Conservation (phyloP, 2,888 invertebrate species). For the Celastrina argiolus region DNA sequence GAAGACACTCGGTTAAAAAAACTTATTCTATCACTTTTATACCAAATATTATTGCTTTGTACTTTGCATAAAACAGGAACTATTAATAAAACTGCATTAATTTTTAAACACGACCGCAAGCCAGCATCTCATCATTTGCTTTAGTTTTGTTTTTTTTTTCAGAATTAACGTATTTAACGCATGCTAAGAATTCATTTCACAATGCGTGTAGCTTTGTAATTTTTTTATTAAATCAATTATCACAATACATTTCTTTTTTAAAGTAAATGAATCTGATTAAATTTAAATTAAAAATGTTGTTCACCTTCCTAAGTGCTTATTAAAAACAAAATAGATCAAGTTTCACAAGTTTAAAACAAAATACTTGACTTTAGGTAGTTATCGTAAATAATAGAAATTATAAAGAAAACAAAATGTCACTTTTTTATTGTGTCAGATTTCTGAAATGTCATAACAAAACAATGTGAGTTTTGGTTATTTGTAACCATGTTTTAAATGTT, state of each 20-base stretch:
- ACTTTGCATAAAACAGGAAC: background rate
- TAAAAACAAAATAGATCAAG: background rate
- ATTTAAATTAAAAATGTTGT: no score
- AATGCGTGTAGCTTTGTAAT: background rate
- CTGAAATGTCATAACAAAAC: constrained; percentile 31
- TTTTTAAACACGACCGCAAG: background rate
- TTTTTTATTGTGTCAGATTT: background rate
- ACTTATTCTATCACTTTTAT: background rate
- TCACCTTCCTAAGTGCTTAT: background rate
- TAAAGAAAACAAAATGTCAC: background rate
- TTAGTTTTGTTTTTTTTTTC: background rate
- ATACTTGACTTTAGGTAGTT: background rate
- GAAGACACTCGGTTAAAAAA: background rate
- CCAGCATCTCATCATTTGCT: background rate
- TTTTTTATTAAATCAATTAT: no score
- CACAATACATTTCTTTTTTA: no score
- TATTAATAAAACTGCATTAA: background rate
- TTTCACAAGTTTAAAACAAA: no score
- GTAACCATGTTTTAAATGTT: constrained; percentile 20
- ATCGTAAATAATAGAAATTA: background rate
- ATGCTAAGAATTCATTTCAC: background rate
- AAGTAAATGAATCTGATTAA: no score
- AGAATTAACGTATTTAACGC: background rate
- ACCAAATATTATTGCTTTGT: background rate
- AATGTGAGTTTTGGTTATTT: constrained; percentile 28